Evolutionary conservation across 2,113 vertebrate genomes (phyloP), one percentile per base, ranked within the genome.

Genomic region (Tachuris rubrigastra): DNA sequence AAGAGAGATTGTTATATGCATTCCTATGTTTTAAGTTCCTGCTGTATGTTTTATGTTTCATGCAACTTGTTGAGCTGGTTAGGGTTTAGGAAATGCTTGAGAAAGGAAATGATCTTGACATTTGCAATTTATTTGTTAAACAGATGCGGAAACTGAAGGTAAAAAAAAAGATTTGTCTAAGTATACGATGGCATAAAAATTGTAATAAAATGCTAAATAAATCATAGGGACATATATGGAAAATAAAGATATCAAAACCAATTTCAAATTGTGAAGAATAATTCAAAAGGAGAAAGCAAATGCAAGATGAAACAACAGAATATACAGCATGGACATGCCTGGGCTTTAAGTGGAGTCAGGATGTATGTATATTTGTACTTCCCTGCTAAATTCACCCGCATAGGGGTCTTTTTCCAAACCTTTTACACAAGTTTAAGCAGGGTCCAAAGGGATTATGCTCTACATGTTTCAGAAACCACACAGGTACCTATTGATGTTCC

Each of bases 81-180:
- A 90, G 65, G 73, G 37, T 69, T 94, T 82, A 95, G 83, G 83
- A 92, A 96, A 85, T 69, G 44, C 80, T 90, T 89, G 62, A 94
- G 92, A 92, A 94, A 84, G 69, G 90, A 89, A 96, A 81, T 85
- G 46, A 66, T 85, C 49, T 66, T 93, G 83, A 93, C 49, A 62
- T 92, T 90, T 82, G 58, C 83, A 85, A 85, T 90, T 87, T 90
- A 90, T 93, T 88, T 94, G 69, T 73, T 86, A 86, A 93, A 68
- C 55, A 79, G 68, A 94, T 72, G 68, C 76, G 78, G 76, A 92
- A 92, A 78, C 31, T 19, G 66, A 93, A 90, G 44, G 41, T 68
- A 41, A 56, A 80, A 66, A 72, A 75, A 33, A 25, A 42, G 31
- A 47, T 71, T 78, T 84, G 49, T 56, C 56, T 84, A 59, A 74